These are phyloP conservation scores for Entomobrya proxima DNA, from an alignment of 2,888 invertebrate genomes.

Conservation along the genomic window DNA sequence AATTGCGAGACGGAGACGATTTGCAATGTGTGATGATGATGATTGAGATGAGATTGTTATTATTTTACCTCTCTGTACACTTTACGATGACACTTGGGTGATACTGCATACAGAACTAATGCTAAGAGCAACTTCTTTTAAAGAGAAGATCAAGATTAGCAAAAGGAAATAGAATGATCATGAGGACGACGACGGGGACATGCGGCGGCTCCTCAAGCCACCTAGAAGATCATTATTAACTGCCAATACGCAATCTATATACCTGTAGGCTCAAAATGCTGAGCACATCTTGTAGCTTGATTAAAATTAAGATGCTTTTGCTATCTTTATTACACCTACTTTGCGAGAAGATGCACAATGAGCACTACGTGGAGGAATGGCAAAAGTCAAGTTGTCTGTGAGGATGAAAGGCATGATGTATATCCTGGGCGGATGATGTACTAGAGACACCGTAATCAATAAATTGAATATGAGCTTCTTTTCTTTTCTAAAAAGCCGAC, in stretches of 20 bases:
- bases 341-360: background rate
- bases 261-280: conserved; percentile 36
- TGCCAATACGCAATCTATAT: background rate
- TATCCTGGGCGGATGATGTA: background rate
- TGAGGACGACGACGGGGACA: background rate
- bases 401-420: background rate
- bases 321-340: conserved; percentile 20
- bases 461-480: conserved; percentile 44
- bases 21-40: conserved; percentile 11
- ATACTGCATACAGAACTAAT: background rate
- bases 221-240: background rate
- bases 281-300: background rate
- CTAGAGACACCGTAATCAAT: conserved; percentile 16
- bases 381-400: background rate
- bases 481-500: conserved; percentile 29
- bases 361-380: background rate
- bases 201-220: conserved; percentile 16
- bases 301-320: conserved; percentile 45
- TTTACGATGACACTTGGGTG: background rate
- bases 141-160: conserved; percentile 1
- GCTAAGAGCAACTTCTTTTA: background rate
- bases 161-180: background rate
- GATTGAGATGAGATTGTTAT: conserved; percentile 33
- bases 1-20: background rate
- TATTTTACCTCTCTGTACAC: background rate